These are phyloP conservation scores for Chunga burmeisteri DNA, from an alignment of 2,113 vertebrate species.

Conservation along the genomic window DNA sequence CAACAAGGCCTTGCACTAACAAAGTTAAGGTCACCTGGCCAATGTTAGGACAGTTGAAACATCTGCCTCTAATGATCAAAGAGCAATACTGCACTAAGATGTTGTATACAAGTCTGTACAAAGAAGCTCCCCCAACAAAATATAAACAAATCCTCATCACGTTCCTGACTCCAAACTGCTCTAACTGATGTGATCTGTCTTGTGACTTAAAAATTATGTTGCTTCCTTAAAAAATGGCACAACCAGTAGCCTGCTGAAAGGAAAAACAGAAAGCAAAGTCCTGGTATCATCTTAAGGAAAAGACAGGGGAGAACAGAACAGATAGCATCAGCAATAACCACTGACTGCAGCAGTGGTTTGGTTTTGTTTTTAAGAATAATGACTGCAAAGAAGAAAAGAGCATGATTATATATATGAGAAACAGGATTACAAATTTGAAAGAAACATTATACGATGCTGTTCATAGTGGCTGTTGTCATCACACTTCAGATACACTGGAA, in stretches of 20 bases:
- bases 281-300: not conserved
- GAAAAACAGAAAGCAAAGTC: not conserved
- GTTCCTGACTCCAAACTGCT: not conserved
- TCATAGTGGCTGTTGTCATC: not conserved
- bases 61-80: conserved; percentile 6
- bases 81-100: not conserved
- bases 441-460: not conserved
- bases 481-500: not conserved
- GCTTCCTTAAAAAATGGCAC: not conserved
- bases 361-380: not conserved
- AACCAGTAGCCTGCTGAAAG: not conserved
- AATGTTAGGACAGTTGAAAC: not conserved
- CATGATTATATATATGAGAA: not conserved
- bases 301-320: not conserved
- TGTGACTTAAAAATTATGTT: not conserved
- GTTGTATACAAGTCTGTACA: not conserved
- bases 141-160: not conserved
- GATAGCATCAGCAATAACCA: conserved; percentile 20
- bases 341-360: not conserved
- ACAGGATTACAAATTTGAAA: not conserved
- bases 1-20: not conserved
- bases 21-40: conserved; percentile 40
- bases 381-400: not conserved
- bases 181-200: not conserved
- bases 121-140: not conserved